These are phyloP conservation scores for Eulemur macaco DNA, from an alignment of 2,113 vertebrate species.

Conservation along the genomic window DNA sequence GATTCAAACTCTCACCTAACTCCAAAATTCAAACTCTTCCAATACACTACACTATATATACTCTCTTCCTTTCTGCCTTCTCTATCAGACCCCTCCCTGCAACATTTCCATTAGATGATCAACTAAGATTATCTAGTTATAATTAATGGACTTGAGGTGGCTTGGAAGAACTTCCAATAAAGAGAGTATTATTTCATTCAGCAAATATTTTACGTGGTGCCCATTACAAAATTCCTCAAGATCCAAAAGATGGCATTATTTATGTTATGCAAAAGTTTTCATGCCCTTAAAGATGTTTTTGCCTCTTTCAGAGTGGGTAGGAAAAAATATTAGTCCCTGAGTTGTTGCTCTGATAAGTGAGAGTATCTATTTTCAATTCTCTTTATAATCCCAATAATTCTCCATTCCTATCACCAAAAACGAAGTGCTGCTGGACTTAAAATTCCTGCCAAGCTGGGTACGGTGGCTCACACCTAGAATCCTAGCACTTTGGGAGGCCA, in stretches of 20 bases:
- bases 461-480: too few species aligned
- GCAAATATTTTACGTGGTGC: neutral
- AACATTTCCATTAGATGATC: neutral
- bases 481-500: too few species aligned
- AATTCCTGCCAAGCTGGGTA: neutral
- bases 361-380: neutral
- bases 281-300: neutral
- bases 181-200: neutral
- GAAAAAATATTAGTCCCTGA: neutral
- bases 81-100: neutral
- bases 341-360: constrained; percentile 14
- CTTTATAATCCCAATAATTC: constrained; percentile 25
- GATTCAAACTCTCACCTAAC: constrained; percentile 19
- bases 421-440: constrained; percentile 17
- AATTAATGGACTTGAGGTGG: neutral
- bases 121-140: constrained; percentile 16
- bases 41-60: neutral
- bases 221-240: neutral
- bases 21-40: constrained; percentile 24
- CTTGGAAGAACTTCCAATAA: constrained; percentile 14
- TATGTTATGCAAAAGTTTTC: neutral
- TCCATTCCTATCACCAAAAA: constrained; percentile 31
- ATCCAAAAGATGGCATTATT: constrained; percentile 22
- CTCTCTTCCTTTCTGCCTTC: neutral
- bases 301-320: neutral